Evolutionary conservation across 2,113 vertebrate genomes (phyloP), one percentile per base, ranked within the genome.

Genomic region (Austrofundulus limnaeus): DNA sequence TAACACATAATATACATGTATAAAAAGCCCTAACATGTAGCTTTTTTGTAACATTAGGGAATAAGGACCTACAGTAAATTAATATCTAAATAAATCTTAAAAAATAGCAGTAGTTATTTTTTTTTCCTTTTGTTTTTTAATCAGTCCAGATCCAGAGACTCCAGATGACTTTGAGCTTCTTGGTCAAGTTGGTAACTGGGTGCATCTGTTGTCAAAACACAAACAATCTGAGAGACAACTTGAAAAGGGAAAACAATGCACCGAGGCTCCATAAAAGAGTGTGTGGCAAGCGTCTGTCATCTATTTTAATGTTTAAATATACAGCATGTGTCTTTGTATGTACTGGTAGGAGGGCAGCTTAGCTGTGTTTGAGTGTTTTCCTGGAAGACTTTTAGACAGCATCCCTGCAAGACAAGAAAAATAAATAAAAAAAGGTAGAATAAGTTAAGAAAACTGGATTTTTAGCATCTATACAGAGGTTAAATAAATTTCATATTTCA

Each of bases 391-490:
- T 51, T 84, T 75, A 91, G 68, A 89, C 34, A 11, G 66, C 75
- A 16, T 91, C 87, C 83, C 89, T 91, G 78, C 7, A 87, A 90
- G 53, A 78, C 43, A 82, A 48, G 69, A 43, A 80, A 42, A 78
- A 42, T 78, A 15, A 53, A 66, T 23, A 80, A 25, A 77, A 16
- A 63, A 67, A 62, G 34, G 9, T 16, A 58, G 4, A 61, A 66
- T 81, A 60, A 85, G 72, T 55, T 11, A 23, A 25, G 38, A 58
- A 39, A 48, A 38, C 52, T 41, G 11, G 12, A 16, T 46, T 2
- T 24, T 19, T 52, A n/a, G 49, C 39, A 41, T 77, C 39, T 14
- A 43, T 49, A 24, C 21, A 24, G 4, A 43, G 45, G 17, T 24
- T 17, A 49, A 5, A 28, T 31, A 21, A n/a, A 39, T 68, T 43